A percentile compares a stretch with the other conserved stretches of the same genome.
Conservation (phyloP, 2,888 invertebrate species). For the Cyaniris semiargus region DNA sequence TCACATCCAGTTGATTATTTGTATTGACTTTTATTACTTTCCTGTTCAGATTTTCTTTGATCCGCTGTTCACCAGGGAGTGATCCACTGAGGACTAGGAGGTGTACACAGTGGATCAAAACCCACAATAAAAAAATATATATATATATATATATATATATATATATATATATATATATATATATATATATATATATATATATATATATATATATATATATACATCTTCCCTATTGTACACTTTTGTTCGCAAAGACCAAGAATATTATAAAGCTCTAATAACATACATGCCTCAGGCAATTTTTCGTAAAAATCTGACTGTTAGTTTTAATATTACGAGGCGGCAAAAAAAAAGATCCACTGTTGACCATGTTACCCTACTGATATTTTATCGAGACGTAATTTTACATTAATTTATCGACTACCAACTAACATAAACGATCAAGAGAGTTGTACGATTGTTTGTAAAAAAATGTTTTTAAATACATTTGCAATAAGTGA, state of each 20-base stretch:
- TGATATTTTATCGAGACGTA: too few species aligned
- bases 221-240: neutral
- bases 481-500: too few species aligned
- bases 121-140: neutral
- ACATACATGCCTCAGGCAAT: conserved; percentile 13
- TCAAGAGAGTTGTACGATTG: too few species aligned
- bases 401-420: too few species aligned
- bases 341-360: conserved; percentile 4
- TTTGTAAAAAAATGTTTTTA: too few species aligned
- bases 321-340: conserved; percentile 10
- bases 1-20: conserved; percentile 15
- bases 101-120: neutral
- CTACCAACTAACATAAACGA: too few species aligned
- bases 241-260: conserved; percentile 1
- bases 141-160: too few species aligned
- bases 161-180: too few species aligned
- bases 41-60: conserved; percentile 19
- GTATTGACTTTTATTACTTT: conserved; percentile 23
- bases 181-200: too few species aligned
- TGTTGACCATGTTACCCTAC: neutral
- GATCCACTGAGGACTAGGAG: neutral
- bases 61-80: conserved; percentile 5
- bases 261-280: conserved; percentile 7
- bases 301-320: conserved; percentile 24
- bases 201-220: too few species aligned